Percentiles rank a stretch among this genome's conserved stretches.
phyloP scores from a whole-genome alignment of 1,140 invertebrate species.

The Sweltsa coloradensis region DNA sequence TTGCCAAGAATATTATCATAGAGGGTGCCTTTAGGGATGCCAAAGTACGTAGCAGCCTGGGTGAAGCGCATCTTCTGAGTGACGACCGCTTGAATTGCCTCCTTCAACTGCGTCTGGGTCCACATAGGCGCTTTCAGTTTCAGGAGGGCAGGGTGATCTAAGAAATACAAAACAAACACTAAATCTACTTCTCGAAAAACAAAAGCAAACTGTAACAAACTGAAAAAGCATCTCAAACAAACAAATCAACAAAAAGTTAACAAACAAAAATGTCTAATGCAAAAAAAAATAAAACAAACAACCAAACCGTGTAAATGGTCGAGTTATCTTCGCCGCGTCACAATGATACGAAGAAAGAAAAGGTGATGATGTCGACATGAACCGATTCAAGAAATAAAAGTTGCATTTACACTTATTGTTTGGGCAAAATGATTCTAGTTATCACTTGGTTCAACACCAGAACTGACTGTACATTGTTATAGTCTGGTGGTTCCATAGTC shows the following conservation, averaged over 20 bases:
- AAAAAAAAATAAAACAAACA: not conserved
- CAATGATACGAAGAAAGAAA: too few species aligned
- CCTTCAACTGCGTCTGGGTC: conserved; percentile 58
- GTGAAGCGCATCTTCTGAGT: conserved; percentile 65
- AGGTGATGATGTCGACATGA: too few species aligned
- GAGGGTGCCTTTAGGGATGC: conserved; percentile 63
- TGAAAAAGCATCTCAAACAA: not conserved
- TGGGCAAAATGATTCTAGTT: too few species aligned
- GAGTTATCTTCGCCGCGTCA: too few species aligned
- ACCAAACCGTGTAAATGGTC: too few species aligned
- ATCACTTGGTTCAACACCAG: too few species aligned
- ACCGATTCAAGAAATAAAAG: too few species aligned
- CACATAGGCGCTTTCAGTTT: conserved; percentile 57
- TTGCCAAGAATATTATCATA: conserved; percentile 70
- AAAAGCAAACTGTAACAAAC: not conserved
- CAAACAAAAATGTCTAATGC: not conserved
- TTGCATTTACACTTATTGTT: too few species aligned
- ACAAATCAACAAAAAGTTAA: not conserved
- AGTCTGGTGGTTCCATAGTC: too few species aligned
- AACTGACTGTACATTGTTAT: too few species aligned
- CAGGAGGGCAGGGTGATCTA: conserved; percentile 19
- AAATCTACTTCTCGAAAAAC: conserved; percentile 8
- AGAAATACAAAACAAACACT: conserved; percentile 15
- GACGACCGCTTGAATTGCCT: conserved; percentile 61
- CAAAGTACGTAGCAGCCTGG: conserved; percentile 53